Evolutionary conservation across 2,888 invertebrate genomes (phyloP).

Genomic region (Andrena marginata): DNA sequence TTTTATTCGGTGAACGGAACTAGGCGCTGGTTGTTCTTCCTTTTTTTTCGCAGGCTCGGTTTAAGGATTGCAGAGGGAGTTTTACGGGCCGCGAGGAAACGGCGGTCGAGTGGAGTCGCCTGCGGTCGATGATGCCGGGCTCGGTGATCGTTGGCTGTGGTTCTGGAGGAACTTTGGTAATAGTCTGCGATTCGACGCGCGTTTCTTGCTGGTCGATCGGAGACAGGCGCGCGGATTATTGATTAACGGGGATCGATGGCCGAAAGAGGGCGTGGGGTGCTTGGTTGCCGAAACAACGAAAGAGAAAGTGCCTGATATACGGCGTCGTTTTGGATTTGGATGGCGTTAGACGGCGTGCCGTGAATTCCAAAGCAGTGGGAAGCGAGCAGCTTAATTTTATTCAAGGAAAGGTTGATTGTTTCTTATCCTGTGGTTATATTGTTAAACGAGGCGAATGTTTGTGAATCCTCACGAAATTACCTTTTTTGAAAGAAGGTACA

Average conservation of each 20-base stretch:
- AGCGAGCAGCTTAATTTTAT: not conserved
- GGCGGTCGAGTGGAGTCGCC: not conserved
- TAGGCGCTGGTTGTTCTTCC: not conserved
- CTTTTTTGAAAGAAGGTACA: too few species aligned
- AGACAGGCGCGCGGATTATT: not conserved
- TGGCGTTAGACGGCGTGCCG: not conserved
- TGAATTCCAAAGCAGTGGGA: not conserved
- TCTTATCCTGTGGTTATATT: too few species aligned
- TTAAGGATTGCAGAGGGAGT: not conserved
- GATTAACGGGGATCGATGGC: slow-evolving; percentile 1
- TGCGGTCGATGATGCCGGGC: not conserved
- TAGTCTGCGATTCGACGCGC: not conserved
- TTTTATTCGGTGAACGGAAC: not conserved
- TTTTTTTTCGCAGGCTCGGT: not conserved
- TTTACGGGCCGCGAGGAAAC: not conserved
- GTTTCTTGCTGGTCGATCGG: not conserved
- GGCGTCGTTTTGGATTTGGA: not conserved
- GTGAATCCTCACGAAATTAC: too few species aligned
- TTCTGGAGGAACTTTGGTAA: not conserved
- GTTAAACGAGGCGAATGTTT: too few species aligned
- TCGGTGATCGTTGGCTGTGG: not conserved
- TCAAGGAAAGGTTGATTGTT: not conserved
- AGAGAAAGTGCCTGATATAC: not conserved
- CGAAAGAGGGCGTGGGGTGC: not conserved
- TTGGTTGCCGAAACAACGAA: not conserved